Base-by-base conservation (phyloP, 2,888 invertebrate species). In the Laspeyria flexula region DNA sequence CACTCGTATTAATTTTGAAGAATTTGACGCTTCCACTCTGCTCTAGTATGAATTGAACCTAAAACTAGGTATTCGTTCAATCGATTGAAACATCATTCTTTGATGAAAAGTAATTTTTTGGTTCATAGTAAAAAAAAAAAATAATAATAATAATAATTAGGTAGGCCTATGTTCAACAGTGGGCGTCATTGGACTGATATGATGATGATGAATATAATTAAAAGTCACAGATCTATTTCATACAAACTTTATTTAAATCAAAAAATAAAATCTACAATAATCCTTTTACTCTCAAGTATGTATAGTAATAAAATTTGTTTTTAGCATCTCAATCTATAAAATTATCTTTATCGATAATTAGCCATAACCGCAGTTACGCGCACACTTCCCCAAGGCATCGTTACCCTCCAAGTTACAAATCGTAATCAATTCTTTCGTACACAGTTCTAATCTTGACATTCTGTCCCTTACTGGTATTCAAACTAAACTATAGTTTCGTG, bases 241-340 rank as follows among this genome's bases (percentile, higher is more conserved):
- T 91, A 92, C 90, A 92, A 92, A 92, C 89, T 92, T 92, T 92
- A 92, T 90, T 92, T 88, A 90, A 91, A 89, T 92, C 90, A 86
- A 92, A 92, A 92, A 92, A 92, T 92, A 92, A 92, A 91, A 85
- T 90, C 89, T 91, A 91, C 91, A 91, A 85, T 88, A 88, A 83
- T 83, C 80, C 83, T 87, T 86, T 85, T 79, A 81, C 80, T 84
- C 81, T 85, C 81, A 83, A 77, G 60, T 84, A 83, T 82, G 79
- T 90, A 88, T 89, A 88, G 79, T 85, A 78, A 83, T 83, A 85
- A 67, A 84, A 83, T 81, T 85, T 86, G 81, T 85, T 86, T 60
- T 83, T 84, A 86, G 82, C 83, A 79, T 86, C 80, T 77, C 76
- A 71, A 73, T 73, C 66, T 75, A 56, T 56, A 55, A 55, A 37